phyloP scores from a whole-genome alignment of 2,888 invertebrate species.

The Rosalia funebris region DNA sequence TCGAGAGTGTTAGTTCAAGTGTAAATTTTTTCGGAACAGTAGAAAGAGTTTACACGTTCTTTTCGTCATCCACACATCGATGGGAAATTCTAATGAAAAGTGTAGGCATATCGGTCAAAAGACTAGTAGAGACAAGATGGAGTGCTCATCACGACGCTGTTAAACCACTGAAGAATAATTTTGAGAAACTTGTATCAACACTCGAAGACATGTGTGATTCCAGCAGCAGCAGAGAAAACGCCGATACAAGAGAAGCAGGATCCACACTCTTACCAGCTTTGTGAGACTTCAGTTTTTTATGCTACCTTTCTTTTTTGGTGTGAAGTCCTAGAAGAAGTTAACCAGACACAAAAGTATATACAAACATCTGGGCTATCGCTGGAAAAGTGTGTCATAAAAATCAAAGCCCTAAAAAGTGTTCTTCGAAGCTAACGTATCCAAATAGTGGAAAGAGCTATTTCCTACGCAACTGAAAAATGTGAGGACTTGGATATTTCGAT shows the following conservation, averaged over 20 bases:
- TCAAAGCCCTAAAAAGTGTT: not conserved
- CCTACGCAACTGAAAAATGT: conserved; percentile 9
- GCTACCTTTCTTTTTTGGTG: conserved; percentile 2
- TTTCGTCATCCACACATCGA: conserved; percentile 8
- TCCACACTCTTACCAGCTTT: conserved; percentile 21
- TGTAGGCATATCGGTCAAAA: conserved; percentile 20
- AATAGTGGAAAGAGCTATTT: conserved; percentile 10
- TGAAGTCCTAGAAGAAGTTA: conserved; percentile 5
- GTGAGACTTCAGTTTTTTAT: conserved; percentile 1
- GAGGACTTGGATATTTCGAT: conserved; percentile 9
- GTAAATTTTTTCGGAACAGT: conserved; percentile 11
- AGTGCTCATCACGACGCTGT: not conserved
- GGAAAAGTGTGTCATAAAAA: conserved; percentile 17
- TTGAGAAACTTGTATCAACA: conserved; percentile 15
- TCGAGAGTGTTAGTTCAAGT: conserved; percentile 8
- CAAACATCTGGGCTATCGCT: conserved; percentile 12
- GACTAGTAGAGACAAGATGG: conserved; percentile 6
- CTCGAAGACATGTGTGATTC: conserved; percentile 19
- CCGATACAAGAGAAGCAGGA: conserved; percentile 19
- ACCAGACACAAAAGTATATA: conserved; percentile 14
- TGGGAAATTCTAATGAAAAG: conserved; percentile 16
- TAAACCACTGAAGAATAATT: conserved; percentile 15
- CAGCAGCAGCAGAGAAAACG: conserved; percentile 23
- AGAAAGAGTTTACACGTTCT: conserved; percentile 18
- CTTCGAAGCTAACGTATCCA: not conserved